These are phyloP conservation scores for Ispidina picta DNA, from an alignment of 2,797 vertebrate species.

Conservation along the genomic window DNA sequence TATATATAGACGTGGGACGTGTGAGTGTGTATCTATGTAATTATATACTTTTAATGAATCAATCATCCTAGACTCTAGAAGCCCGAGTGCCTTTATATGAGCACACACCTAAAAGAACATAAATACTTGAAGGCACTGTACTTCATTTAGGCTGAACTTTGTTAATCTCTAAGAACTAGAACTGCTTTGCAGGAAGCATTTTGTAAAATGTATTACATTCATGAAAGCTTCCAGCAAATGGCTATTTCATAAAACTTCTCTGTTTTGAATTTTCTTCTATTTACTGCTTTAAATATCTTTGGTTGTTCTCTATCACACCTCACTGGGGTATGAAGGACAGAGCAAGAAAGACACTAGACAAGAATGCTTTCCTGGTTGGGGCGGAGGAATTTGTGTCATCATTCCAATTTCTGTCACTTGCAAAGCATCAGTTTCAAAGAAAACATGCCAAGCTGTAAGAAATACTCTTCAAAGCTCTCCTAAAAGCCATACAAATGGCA, in stretches of 20 bases:
- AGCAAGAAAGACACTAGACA: neutral
- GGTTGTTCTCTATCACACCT: neutral
- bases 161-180: neutral
- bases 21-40: neutral
- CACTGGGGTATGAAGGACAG: neutral
- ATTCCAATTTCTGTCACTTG: neutral
- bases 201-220: neutral
- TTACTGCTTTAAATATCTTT: neutral
- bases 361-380: neutral
- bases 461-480: neutral
- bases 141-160: neutral
- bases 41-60: neutral
- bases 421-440: neutral
- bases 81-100: neutral
- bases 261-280: neutral
- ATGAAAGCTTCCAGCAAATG: neutral
- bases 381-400: neutral
- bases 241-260: neutral
- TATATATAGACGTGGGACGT: neutral
- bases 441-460: neutral
- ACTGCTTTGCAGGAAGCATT: neutral
- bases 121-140: neutral
- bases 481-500: neutral
- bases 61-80: neutral
- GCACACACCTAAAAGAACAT: neutral